phyloP scores from a whole-genome alignment of 1,140 invertebrate genomes.

The Tetramorium alpestre region DNA sequence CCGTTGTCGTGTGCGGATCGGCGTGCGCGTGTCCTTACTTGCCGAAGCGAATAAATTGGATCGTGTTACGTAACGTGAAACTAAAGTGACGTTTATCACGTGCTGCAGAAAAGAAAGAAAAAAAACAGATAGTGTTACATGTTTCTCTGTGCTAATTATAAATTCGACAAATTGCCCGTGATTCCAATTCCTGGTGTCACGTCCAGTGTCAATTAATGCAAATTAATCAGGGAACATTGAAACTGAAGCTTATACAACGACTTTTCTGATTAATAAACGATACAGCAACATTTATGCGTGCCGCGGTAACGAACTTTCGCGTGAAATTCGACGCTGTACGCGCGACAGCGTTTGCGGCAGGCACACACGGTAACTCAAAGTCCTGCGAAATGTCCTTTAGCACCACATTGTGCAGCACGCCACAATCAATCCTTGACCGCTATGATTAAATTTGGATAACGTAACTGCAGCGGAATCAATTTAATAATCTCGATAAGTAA shows the following conservation, averaged over 20 bases:
- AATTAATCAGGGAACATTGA: constrained; percentile 34
- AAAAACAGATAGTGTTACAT: constrained; percentile 37
- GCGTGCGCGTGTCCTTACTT: constrained; percentile 48
- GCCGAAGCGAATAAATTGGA: constrained; percentile 43
- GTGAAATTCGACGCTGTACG: neutral
- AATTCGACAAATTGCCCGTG: constrained; percentile 32
- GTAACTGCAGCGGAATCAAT: neutral
- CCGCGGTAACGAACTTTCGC: neutral
- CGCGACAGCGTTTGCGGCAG: neutral
- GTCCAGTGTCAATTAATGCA: constrained; percentile 30
- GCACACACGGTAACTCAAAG: neutral
- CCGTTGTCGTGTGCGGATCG: neutral
- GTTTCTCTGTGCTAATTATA: constrained; percentile 24
- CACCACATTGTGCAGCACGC: neutral
- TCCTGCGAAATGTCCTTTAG: neutral
- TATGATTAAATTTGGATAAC: constrained; percentile 27
- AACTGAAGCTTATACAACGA: constrained; percentile 10
- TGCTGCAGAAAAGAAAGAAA: neutral
- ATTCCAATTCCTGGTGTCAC: constrained; percentile 1
- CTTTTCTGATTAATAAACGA: constrained; percentile 23
- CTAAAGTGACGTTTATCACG: constrained; percentile 29
- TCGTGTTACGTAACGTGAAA: constrained; percentile 38
- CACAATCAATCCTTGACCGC: neutral
- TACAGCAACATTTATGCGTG: constrained; percentile 13
- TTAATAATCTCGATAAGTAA: constrained; percentile 13